These are phyloP conservation scores for Diglossa cyanea DNA, from an alignment of 2,797 vertebrate genomes.

Conservation along the genomic window DNA sequence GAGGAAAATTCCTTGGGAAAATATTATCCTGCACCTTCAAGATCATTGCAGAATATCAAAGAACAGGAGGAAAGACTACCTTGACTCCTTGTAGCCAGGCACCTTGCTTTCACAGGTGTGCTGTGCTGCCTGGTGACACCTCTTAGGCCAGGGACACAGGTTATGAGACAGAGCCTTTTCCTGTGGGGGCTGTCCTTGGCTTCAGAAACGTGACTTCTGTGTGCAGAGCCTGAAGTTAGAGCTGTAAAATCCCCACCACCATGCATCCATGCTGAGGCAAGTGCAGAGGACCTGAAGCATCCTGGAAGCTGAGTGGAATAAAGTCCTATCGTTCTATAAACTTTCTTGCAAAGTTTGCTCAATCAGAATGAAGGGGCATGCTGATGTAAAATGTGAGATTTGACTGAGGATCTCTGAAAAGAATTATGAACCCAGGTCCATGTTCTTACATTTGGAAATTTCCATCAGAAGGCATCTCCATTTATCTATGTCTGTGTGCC, in stretches of 20 bases:
- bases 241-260: not conserved
- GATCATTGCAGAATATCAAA: not conserved
- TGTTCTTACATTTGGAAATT: not conserved
- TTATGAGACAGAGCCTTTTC: not conserved
- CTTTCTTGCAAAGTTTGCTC: not conserved
- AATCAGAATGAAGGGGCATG: not conserved
- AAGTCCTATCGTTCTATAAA: not conserved
- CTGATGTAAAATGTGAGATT: not conserved
- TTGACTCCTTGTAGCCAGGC: accelerated
- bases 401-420: not conserved
- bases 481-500: not conserved
- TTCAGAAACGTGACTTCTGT: not conserved
- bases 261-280: not conserved
- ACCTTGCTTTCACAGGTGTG: not conserved
- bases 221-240: not conserved
- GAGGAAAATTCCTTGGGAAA: not conserved
- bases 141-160: not conserved
- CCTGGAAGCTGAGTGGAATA: not conserved
- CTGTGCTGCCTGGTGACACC: not conserved
- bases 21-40: not conserved
- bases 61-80: not conserved
- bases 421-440: not conserved
- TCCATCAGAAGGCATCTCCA: not conserved
- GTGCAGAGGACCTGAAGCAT: not conserved
- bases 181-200: not conserved